These are phyloP conservation scores for Ovibos moschatus DNA, from an alignment of 2,113 vertebrate genomes.

Conservation along the genomic window DNA sequence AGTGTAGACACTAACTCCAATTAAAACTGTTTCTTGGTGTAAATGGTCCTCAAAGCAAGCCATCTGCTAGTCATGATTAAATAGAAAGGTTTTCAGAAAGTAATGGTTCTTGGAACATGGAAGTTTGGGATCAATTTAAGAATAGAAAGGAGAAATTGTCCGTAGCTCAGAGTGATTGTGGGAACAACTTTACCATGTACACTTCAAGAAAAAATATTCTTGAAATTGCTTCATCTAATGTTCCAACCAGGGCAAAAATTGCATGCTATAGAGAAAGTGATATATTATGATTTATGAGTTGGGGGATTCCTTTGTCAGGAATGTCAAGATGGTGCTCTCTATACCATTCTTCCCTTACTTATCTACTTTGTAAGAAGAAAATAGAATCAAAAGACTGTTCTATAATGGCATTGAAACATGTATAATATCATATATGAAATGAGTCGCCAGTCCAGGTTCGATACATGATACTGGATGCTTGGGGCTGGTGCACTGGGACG, in stretches of 20 bases:
- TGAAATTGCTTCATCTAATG: not conserved
- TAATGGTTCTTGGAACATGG: not conserved
- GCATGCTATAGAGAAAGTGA: not conserved
- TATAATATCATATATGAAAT: no score
- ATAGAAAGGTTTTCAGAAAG: not conserved
- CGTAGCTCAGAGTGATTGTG: not conserved
- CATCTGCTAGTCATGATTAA: not conserved
- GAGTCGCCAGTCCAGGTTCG: no score
- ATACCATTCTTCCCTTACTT: not conserved
- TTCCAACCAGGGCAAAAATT: not conserved
- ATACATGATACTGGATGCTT: no score
- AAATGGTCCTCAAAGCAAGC: not conserved
- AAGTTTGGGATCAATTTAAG: not conserved
- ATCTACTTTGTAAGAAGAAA: not conserved
- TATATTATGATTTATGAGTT: not conserved
- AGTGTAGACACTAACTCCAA: not conserved
- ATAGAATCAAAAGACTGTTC: not conserved
- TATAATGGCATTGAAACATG: no score
- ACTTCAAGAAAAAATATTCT: not conserved
- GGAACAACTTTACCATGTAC: not conserved
- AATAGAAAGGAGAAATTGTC: not conserved
- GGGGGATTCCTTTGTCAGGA: not conserved
- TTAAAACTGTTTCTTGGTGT: not conserved
- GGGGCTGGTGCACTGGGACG: no score
- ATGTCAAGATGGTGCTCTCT: not conserved